Conservation (phyloP, 2,888 invertebrate species). For the Himalopsyche japonica region DNA sequence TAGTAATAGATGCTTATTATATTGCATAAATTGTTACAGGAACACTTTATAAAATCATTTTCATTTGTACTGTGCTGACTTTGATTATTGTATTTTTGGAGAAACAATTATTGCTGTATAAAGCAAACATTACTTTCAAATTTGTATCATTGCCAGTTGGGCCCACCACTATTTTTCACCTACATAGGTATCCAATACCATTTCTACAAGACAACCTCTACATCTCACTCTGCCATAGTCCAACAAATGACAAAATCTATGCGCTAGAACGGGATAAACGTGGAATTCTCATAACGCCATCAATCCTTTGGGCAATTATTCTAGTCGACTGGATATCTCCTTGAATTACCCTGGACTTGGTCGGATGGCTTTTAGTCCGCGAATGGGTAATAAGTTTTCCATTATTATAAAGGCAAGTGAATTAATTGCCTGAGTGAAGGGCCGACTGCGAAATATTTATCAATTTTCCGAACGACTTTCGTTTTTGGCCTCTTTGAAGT, state of each 20-base stretch:
- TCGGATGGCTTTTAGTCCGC: conserved; percentile 36
- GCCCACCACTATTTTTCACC: not conserved
- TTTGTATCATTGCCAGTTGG: not conserved
- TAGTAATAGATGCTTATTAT: too few species aligned
- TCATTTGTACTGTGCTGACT: too few species aligned
- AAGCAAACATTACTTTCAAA: too few species aligned
- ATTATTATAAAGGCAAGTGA: conserved; percentile 38
- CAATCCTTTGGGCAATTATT: conserved; percentile 30
- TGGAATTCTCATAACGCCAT: not conserved
- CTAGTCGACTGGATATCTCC: conserved; percentile 36
- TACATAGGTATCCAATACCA: not conserved
- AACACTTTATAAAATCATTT: too few species aligned
- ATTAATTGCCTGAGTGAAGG: conserved; percentile 38
- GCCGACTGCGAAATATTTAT: conserved; percentile 31
- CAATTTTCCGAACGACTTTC: conserved; percentile 18
- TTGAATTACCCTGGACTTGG: conserved; percentile 38
- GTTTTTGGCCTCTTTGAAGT: not conserved
- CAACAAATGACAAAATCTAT: not conserved
- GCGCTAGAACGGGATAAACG: not conserved
- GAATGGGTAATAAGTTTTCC: conserved; percentile 37
- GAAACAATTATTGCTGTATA: too few species aligned
- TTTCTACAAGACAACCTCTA: not conserved
- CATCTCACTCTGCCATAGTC: not conserved
- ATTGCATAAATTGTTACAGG: too few species aligned
- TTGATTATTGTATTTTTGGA: too few species aligned